Evolutionary conservation across 2,797 vertebrate species (phyloP), one percentile per base, ranked within the genome.

Genomic region (Premnoplex brunnescens): DNA sequence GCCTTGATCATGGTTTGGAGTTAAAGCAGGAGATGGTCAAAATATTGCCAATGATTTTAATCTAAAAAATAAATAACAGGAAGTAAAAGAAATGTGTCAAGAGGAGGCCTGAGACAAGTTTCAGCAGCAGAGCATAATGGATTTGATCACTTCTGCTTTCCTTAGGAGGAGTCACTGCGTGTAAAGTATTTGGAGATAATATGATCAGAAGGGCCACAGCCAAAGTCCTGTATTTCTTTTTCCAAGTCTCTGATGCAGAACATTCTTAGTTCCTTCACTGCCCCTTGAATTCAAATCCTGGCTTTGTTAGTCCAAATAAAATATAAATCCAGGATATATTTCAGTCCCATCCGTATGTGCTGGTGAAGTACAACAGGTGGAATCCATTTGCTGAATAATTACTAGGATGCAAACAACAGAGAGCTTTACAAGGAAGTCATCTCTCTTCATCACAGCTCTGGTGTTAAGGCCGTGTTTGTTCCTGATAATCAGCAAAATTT

Each of bases 231-330:
- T 83, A 89, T 96, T 96, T 89, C 80, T 96, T 95, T 93, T 81
- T 93, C 68, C 83, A 95, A 94, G 86, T 92, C 71, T 96, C 89
- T 96, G 81, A 72, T 94, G 91, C 51, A 91, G 81, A 96, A 74
- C 77, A 63, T 95, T 94, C 68, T 89, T 41, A 32, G 62, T 92
- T 86, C 76, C 71, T 94, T 96, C 56, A 13, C 68, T 95, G 56
- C 63, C 92, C 37, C 85, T 95, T 93, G 68, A 88, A 96, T 96
- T 96, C 71, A 96, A 95, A 95, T 81, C 75, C 89, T 86, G 89
- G 71, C 85, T 96, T 85, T 88, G 77, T 88, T 95, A 91, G 82
- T 93, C 88, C 89, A 95, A 89, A 91, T 95, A 89, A 92, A 91
- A 80, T 90, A 78, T 73, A 91, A 95, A 85, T 56, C 82, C 82